Evolutionary conservation across 92 coral and sea anemone genomes (phyloP), one percentile per base, ranked within the genome.

Genomic region (Epizoanthus rinbou): DNA sequence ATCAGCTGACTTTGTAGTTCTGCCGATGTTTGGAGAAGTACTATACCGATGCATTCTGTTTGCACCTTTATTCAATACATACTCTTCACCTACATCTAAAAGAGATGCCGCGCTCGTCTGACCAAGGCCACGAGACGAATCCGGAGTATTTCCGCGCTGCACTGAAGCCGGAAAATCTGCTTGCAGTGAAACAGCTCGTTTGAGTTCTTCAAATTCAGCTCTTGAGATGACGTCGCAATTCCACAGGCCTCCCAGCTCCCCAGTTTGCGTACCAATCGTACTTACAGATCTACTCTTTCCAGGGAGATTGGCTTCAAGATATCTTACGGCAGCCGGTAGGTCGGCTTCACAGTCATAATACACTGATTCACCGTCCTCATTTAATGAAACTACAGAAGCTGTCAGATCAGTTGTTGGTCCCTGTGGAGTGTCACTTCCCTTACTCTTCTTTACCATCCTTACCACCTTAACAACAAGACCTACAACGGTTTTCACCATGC

Each of bases 391-490:
- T 4, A 64, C 74, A 24, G 90, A 87, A 16, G 65, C 66, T 37
- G 72, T 47, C 52, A 62, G 25, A 14, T 85, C 87, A 76, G 85
- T 13, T 14, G 28, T 54, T 3, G 89, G 69, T 21, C 57, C 80
- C 56, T 74, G 80, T 14, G 64, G 11, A 14, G 70, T 54, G 10
- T 58, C 74, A 10, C 64, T 63, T 14, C 66, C 81, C 70, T 76
- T 88, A 15, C 52, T 82, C 84, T 81, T 89, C 57, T 82, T 89
- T 14, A 79, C 84, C 76, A 89, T 66, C 68, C 88, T 75, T 60
- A 81, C 87, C 28, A 89, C 76, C 66, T 88, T 65, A 53, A 81
- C 86, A 4, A 89, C 81, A 54, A 89, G 64, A 9, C 87, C 92
- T 16, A 89, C 81, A 13, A 84, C 74, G 17, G 72, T 84, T 33